Evolutionary conservation across 2,797 vertebrate genomes (phyloP), one percentile per base, ranked within the genome.

Genomic region (Harpagifer antarcticus): DNA sequence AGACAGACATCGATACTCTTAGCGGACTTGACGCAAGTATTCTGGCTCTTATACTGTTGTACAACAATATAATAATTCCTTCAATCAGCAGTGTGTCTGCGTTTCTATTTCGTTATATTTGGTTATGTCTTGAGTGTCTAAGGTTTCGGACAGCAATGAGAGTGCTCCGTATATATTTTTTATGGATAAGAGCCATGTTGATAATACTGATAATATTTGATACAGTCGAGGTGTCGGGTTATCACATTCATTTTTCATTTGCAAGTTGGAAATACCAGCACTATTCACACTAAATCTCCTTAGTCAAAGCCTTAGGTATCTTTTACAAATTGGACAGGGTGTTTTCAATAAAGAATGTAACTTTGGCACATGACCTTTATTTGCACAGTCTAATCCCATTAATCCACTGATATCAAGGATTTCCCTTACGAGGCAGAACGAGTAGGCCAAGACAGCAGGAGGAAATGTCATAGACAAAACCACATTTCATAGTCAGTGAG

Each of bases 401-500:
- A 88, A 88, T 77, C 74, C 69, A 62, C 42, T 78, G 62, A 74
- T 78, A 89, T 69, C 56, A 72, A 78, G 65, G 65, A 86, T 79
- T 76, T 78, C 43, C 65, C 62, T 84, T 64, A 69, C 59, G 85
- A 72, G 55, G 61, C 70, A 70, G 69, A 58, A 27, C 62, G 49
- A 19, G 58, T 17, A 62, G 56, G 42, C 15, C 74, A 76, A 83
- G 43, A 76, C 52, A 69, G 77, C 59, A 50, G 44, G 47, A 44
- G 15, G n/a, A 40, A 86, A 77, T 79, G 48, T 76, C 65, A 87
- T 76, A 86, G 55, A 71, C 48, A 83, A 82, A 76, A 73, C 53
- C 82, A 59, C 58, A 86, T 90, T 86, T 89, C 82, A 89, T 65
- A 83, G 81, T 76, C 70, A 71, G 83, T 54, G 17, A 76, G 72